phyloP scores from a whole-genome alignment of 2,888 invertebrate genomes.

The Noctua fimbriata region DNA sequence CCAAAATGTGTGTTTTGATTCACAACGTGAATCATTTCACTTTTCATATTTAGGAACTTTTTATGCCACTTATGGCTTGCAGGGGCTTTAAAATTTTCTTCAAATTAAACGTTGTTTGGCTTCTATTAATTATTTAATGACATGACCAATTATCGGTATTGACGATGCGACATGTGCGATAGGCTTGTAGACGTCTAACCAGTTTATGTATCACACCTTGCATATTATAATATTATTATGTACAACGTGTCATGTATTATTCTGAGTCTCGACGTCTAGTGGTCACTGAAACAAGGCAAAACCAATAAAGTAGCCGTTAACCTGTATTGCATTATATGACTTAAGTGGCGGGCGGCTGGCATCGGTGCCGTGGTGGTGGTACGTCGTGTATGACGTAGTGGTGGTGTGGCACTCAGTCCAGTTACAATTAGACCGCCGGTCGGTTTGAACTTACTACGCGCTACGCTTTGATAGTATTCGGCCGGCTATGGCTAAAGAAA shows the following conservation, averaged over 20 bases:
- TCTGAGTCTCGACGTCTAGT: conserved; percentile 34
- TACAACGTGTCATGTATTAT: conserved; percentile 20
- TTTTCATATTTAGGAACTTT: conserved; percentile 9
- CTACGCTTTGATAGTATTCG: conserved; percentile 60
- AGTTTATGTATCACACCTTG: conserved; percentile 10
- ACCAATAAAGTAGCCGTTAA: conserved; percentile 67
- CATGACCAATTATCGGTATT: conserved; percentile 1
- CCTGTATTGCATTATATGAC: conserved; percentile 69
- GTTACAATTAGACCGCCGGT: conserved; percentile 81
- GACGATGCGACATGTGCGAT: neutral
- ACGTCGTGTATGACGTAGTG: conserved; percentile 67
- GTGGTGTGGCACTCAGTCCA: conserved; percentile 73
- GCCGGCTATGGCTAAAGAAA: conserved; percentile 73
- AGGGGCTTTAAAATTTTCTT: conserved; percentile 1
- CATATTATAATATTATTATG: neutral
- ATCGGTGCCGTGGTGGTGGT: conserved; percentile 58
- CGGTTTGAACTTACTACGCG: conserved; percentile 75
- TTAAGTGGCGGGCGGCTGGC: conserved; percentile 62
- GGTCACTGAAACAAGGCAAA: conserved; percentile 47
- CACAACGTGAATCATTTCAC: neutral
- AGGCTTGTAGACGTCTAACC: conserved; percentile 1
- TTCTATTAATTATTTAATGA: conserved; percentile 13
- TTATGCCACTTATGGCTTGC: neutral
- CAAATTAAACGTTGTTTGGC: neutral
- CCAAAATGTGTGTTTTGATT: neutral